phyloP scores from a whole-genome alignment of 2,888 invertebrate genomes.

The Xylophagus ater region DNA sequence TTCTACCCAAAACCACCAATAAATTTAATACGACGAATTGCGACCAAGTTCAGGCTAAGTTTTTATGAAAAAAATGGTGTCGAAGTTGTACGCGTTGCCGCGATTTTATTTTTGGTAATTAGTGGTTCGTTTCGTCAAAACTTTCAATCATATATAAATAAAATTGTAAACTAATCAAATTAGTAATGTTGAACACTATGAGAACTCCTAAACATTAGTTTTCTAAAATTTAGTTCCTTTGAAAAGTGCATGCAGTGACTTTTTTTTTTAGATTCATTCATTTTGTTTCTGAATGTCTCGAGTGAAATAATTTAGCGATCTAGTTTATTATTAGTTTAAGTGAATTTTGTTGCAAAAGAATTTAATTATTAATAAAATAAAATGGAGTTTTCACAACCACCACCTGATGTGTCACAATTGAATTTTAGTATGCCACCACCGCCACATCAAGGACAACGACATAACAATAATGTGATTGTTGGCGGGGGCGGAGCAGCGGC shows the following conservation, averaged over 20 bases:
- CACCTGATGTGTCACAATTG: slow-evolving; percentile 31
- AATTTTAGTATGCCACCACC: slow-evolving; percentile 29
- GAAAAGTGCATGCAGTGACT: neutral
- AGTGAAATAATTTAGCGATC: neutral
- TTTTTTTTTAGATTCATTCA: neutral
- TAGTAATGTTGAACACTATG: no score
- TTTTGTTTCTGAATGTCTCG: neutral
- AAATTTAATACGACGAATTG: no score
- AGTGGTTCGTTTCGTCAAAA: neutral
- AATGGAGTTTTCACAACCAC: slow-evolving; percentile 26
- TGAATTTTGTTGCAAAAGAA: neutral
- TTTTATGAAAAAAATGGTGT: no score
- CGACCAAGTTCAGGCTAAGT: no score
- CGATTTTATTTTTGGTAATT: neutral
- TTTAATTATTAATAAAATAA: no score
- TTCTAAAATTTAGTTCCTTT: neutral
- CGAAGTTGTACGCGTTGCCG: slow-evolving; percentile 4
- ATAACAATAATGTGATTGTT: slow-evolving; percentile 12
- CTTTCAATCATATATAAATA: neutral
- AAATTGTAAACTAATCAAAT: no score
- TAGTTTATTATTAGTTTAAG: neutral
- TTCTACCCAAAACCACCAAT: no score
- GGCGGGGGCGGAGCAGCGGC: slow-evolving; percentile 24
- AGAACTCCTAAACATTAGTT: no score
- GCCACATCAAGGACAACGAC: slow-evolving; percentile 12